Evolutionary conservation across 2,113 vertebrate species (phyloP), one percentile per base, ranked within the genome.

Genomic region (Ceyx margarethae): DNA sequence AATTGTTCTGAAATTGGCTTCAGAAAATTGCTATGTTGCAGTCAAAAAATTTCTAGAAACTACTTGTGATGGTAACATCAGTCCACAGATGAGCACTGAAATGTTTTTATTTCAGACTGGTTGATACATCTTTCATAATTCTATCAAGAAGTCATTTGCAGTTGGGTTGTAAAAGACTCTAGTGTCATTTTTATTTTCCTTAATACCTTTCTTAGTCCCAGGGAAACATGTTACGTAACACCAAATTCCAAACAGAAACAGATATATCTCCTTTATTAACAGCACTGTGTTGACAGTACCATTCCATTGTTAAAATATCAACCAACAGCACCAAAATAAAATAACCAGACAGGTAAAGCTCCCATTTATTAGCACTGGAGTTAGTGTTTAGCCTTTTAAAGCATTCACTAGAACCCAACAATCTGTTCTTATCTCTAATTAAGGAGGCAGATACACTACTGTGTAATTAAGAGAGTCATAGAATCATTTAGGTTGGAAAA

Each of bases 101-200:
- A 71, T 83, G 29, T 35, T 94, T 91, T 91, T 88, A 33, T 93
- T 78, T 91, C 66, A 88, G 19, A 76, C 23, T 58, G 4, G 3
- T 50, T 76, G 50, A 73, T 89, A 73, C 28, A 56, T 91, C 51
- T 75, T 79, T 69, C 74, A 58, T 68, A 92, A 76, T 72, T 81
- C 42, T 61, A 65, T 89, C 78, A 95, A 60, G 45, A 90, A 93
- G 69, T 81, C 12, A 61, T 76, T 90, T 83, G 46, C 17, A 82
- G 62, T 35, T 66, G 20, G 11, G 11, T 53, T 91, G 21, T 65
- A 75, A 81, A 68, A 79, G 33, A 71, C 20, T 43, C 25, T 53
- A 13, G 11, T 75, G 48, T 42, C 26, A 33, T 75, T 90, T 90
- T 83, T 86, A 68, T 86, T 81, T 81, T 79, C 51, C 10, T 78